phyloP scores from a whole-genome alignment of 2,797 vertebrate species.

The Typhlichthys eigenmanni region DNA sequence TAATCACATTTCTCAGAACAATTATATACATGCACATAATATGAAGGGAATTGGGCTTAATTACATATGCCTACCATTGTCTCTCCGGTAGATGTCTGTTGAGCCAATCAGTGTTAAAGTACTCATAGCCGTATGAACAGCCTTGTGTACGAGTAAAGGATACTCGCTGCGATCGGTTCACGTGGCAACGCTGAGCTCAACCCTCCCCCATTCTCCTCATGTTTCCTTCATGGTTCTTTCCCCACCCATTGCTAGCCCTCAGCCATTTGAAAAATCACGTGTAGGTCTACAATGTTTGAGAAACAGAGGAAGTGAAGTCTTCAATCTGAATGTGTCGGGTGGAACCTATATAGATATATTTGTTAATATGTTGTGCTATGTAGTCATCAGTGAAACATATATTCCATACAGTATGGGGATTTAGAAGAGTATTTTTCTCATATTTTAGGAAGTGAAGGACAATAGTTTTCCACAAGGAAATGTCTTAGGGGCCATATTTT shows the following conservation, averaged over 20 bases:
- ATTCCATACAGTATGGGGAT: too few relatives aligned
- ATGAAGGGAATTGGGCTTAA: too few relatives aligned
- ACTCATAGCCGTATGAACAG: conserved; percentile 27
- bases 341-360: too few relatives aligned
- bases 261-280: conserved; percentile 21
- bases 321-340: too few relatives aligned
- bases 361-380: too few relatives aligned
- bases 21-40: conserved; percentile 6
- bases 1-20: background rate
- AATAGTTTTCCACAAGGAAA: background rate
- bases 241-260: conserved; percentile 39
- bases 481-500: background rate
- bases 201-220: conserved; percentile 38
- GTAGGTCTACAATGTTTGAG: conserved; percentile 19
- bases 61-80: background rate
- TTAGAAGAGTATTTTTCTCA: too few relatives aligned
- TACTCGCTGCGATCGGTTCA: conserved; percentile 53
- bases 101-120: conserved; percentile 1
- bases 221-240: conserved; percentile 64
- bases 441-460: too few relatives aligned
- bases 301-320: conserved; percentile 15
- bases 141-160: conserved; percentile 37
- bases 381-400: too few relatives aligned
- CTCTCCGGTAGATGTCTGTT: background rate
- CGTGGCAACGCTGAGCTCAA: conserved; percentile 48